phyloP scores from a whole-genome alignment of 2,888 invertebrate genomes.

The Gasteruption jaculator region DNA sequence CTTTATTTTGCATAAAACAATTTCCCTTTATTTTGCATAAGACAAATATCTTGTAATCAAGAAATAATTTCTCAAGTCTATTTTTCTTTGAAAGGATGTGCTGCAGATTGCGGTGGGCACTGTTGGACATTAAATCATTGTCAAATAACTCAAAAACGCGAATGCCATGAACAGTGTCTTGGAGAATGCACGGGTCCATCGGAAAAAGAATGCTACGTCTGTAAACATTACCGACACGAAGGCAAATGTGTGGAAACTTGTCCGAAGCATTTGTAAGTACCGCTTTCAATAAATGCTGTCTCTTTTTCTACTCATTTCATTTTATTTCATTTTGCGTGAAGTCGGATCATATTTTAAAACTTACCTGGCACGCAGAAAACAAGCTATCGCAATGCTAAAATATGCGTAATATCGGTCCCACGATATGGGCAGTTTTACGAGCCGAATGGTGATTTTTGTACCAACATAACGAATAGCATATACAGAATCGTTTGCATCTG shows the following conservation, averaged over 20 bases:
- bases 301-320: background rate
- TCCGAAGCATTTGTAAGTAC: slow-evolving; percentile 63
- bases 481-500: too few relatives aligned
- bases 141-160: slow-evolving; percentile 52
- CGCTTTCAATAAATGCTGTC: slow-evolving; percentile 3
- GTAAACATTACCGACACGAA: slow-evolving; percentile 57
- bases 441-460: too few relatives aligned
- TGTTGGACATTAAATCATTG: slow-evolving; percentile 55
- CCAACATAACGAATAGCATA: too few relatives aligned
- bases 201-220: slow-evolving; percentile 63
- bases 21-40: too few relatives aligned
- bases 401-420: background rate
- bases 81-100: slow-evolving; percentile 57
- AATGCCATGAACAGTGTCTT: slow-evolving; percentile 73
- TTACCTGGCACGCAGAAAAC: background rate
- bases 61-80: too few relatives aligned
- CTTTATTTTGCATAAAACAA: too few relatives aligned
- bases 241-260: slow-evolving; percentile 62
- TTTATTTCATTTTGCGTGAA: background rate
- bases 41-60: too few relatives aligned
- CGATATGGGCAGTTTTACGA: too few relatives aligned
- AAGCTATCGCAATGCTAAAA: slow-evolving; percentile 3
- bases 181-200: slow-evolving; percentile 66
- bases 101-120: slow-evolving; percentile 55
- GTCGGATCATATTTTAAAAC: background rate